These are phyloP conservation scores for Pluvianellus socialis DNA, from an alignment of 2,113 vertebrate species.

Conservation along the genomic window DNA sequence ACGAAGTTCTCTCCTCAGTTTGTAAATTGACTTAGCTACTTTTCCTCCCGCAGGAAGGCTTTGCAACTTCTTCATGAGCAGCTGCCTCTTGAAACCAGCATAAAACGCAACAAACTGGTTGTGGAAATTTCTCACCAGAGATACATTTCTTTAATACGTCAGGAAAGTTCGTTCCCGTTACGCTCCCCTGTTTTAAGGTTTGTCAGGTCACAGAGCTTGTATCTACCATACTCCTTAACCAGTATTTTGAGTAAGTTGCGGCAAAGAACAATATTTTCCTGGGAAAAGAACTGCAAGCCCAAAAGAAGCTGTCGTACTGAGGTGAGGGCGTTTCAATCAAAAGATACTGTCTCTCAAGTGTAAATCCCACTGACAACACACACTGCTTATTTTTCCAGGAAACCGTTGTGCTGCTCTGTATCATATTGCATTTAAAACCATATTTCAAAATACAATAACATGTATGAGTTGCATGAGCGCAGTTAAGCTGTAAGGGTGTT, in stretches of 20 bases:
- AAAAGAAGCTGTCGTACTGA: neutral
- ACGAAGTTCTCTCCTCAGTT: neutral
- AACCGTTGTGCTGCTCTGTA: neutral
- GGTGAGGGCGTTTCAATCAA: neutral
- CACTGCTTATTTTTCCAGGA: neutral
- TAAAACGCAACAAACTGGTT: neutral
- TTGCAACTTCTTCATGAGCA: neutral
- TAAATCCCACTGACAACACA: accelerated
- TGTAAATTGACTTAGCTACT: neutral
- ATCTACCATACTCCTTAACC: neutral
- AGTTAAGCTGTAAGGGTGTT: neutral
- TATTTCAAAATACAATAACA: neutral
- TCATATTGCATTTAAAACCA: neutral
- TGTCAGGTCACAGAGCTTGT: neutral
- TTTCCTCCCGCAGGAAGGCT: neutral
- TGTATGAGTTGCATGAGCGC: neutral
- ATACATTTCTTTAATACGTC: neutral
- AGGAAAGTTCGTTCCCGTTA: neutral
- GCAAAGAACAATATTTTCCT: neutral
- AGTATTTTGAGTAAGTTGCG: neutral
- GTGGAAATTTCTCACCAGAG: neutral
- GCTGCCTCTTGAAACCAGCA: neutral
- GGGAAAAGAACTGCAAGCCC: neutral
- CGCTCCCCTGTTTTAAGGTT: neutral
- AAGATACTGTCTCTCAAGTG: neutral